A percentile compares a stretch with the other conserved stretches of the same genome.
These are phyloP conservation scores for Montipora cactus DNA, from an alignment of 64 coral and sea anemone species.

Conservation along the genomic window DNA sequence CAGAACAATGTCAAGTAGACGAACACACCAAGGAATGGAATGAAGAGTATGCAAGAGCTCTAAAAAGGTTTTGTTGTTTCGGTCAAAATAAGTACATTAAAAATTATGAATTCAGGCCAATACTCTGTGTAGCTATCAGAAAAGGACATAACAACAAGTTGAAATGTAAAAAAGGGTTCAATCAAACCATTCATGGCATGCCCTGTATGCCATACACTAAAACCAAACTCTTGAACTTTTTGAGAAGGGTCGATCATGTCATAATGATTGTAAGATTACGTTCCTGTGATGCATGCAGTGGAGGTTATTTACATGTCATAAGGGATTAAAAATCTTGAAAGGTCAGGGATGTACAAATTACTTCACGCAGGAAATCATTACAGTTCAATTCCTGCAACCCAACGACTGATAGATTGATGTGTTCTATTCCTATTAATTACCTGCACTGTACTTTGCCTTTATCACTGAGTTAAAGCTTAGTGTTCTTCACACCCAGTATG, in stretches of 20 bases:
- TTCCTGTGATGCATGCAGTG: too few relatives aligned
- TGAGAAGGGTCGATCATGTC: not conserved
- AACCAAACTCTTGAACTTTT: not conserved
- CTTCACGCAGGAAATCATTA: not conserved
- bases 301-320: not conserved
- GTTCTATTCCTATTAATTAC: too few relatives aligned
- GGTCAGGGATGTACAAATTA: not conserved
- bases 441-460: not conserved
- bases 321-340: not conserved
- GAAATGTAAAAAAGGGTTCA: not conserved
- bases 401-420: too few relatives aligned
- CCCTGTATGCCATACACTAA: not conserved
- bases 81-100: not conserved
- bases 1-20: not conserved
- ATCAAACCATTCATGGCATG: not conserved
- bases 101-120: slow-evolving; percentile 2
- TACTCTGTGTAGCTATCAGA: not conserved
- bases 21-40: slow-evolving; percentile 4
- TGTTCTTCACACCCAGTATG: slow-evolving; percentile 2
- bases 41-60: not conserved
- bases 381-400: too few relatives aligned
- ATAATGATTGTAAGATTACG: too few relatives aligned
- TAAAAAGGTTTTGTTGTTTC: not conserved
- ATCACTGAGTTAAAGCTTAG: slow-evolving; percentile 2
- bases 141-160: not conserved